Percentiles rank a stretch among this genome's conserved stretches.
Conservation (phyloP, 1,140 invertebrate genomes). For the Heliothis subflexa region DNA sequence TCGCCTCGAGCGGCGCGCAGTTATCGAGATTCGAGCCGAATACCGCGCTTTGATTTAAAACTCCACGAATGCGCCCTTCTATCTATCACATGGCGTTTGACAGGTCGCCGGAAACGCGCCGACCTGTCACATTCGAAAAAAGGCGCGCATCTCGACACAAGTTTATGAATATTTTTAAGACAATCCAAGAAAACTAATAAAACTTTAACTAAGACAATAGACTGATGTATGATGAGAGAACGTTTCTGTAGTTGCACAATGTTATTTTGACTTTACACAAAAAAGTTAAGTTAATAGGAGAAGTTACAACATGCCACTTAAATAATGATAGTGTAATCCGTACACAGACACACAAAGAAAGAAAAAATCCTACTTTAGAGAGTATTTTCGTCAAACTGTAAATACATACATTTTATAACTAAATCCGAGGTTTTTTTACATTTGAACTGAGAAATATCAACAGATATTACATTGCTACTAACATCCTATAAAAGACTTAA, state of each 20-base stretch:
- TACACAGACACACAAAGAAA: constrained; percentile 13
- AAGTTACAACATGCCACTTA: constrained; percentile 1
- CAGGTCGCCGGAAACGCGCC: constrained; percentile 81
- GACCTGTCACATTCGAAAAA: constrained; percentile 84
- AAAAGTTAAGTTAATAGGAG: not conserved
- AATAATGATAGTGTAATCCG: not conserved
- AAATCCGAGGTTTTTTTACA: not conserved
- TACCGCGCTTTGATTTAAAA: constrained; percentile 85
- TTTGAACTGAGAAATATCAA: too few relatives aligned
- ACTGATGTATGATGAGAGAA: constrained; percentile 8
- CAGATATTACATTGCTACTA: not conserved
- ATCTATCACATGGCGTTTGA: constrained; percentile 86
- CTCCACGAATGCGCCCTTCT: constrained; percentile 83
- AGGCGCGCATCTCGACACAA: constrained; percentile 67
- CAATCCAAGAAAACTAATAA: not conserved
- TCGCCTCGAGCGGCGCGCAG: constrained; percentile 79
- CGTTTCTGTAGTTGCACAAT: constrained; percentile 40
- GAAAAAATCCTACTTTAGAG: not conserved
- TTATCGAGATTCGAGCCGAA: constrained; percentile 74
- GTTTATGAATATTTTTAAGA: constrained; percentile 51
- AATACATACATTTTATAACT: not conserved
- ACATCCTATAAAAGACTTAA: constrained; percentile 3
- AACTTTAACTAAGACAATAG: constrained; percentile 11
- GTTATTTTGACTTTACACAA: constrained; percentile 15
- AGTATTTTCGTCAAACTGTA: not conserved